These are phyloP conservation scores for Proctacanthus coquilletti DNA, from an alignment of 1,140 invertebrate genomes.

Conservation along the genomic window DNA sequence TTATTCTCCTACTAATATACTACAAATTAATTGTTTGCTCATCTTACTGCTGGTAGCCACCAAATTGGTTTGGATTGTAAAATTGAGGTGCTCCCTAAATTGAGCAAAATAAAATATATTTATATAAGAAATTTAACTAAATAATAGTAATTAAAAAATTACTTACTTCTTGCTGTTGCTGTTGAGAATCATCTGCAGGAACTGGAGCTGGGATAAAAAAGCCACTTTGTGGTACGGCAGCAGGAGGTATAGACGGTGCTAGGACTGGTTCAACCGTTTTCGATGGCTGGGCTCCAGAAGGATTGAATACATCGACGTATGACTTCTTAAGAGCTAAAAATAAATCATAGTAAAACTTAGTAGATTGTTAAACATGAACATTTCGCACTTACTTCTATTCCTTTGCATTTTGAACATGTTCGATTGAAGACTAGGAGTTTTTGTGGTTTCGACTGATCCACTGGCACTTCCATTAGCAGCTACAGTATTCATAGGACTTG, in stretches of 20 bases:
- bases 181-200: neutral
- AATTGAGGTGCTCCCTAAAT: neutral
- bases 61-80: constrained; percentile 1
- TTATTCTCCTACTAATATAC: no score
- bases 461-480: constrained; percentile 2
- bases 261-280: constrained; percentile 31
- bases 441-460: constrained; percentile 7
- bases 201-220: constrained; percentile 27
- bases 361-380: no score
- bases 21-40: no score
- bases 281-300: constrained; percentile 34
- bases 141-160: neutral
- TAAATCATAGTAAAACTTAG: no score
- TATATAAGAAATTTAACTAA: neutral
- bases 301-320: constrained; percentile 78
- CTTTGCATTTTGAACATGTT: constrained; percentile 68
- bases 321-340: constrained; percentile 53
- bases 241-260: constrained; percentile 32
- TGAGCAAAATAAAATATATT: neutral
- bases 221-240: constrained; percentile 20
- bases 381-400: constrained; percentile 42
- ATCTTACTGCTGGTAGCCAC: neutral
- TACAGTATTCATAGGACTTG: constrained; percentile 7
- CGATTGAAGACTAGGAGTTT: constrained; percentile 33
- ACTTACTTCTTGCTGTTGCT: constrained; percentile 1